These are phyloP conservation scores for Crocuta crocuta DNA, from an alignment of 2,113 vertebrate genomes.

Conservation along the genomic window DNA sequence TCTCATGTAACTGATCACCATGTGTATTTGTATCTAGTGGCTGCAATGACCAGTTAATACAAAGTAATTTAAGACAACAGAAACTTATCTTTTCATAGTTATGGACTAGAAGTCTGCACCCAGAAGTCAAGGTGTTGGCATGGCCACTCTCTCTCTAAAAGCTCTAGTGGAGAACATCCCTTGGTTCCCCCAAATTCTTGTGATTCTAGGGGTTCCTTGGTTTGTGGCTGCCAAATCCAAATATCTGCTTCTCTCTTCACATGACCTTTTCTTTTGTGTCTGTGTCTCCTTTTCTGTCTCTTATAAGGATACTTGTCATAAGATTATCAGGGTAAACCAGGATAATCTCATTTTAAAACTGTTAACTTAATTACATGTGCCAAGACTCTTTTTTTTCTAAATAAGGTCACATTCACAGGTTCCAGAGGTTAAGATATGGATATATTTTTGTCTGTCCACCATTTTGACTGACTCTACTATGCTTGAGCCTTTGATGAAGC, in stretches of 20 bases:
- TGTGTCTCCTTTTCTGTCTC: not conserved
- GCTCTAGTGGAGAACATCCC: fast-evolving
- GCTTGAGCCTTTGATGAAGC: not conserved
- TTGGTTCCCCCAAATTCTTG: not conserved
- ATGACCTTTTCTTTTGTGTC: not conserved
- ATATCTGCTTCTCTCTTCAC: not conserved
- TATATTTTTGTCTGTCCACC: not conserved
- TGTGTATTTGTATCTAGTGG: not conserved
- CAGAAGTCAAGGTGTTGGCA: not conserved
- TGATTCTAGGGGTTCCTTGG: no score
- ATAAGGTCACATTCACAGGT: not conserved
- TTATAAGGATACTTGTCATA: not conserved
- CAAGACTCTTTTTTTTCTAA: not conserved
- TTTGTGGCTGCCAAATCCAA: not conserved
- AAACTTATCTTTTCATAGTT: not conserved
- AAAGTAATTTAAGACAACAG: not conserved
- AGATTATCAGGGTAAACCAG: not conserved
- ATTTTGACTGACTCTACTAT: not conserved
- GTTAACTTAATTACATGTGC: not conserved
- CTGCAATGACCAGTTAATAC: not conserved
- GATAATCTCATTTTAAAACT: not conserved
- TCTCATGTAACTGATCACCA: not conserved
- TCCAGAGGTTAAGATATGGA: not conserved
- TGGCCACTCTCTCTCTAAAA: not conserved
- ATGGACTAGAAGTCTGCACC: not conserved